Evolutionary conservation across 2,113 vertebrate genomes (phyloP), one percentile per base, ranked within the genome.

Genomic region (Synodontis membranacea): DNA sequence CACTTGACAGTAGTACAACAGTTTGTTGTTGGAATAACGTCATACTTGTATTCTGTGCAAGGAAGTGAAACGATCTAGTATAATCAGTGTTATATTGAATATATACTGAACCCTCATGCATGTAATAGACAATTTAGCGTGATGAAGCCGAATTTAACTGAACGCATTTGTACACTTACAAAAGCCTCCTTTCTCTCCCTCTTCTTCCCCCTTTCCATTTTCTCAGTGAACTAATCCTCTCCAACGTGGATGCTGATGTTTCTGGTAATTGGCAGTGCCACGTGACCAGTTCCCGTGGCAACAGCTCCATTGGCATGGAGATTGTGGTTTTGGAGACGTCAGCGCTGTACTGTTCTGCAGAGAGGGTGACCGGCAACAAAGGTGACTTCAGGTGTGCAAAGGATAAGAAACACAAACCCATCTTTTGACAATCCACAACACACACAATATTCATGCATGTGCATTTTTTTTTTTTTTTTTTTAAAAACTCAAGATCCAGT

Each of bases 261-360:
- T 92, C 95, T 25, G 97, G 97, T 91, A 92, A 93, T 6, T 98
- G 97, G 97, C 96, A 96, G 88, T 98, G 97, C 84, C 90, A 96
- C 87, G 95, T 98, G 91, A 97, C 94, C 91, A 97, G 95, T 93
- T 96, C 95, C 86, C 96, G 96, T 91, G 97, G 97, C 92, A 97
- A 95, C 91, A 93, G 92, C 75, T 94, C 95, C 52, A 95, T 94
- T 90, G 92, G 94, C 56, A 96, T 97, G 91, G 97, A 98, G 90
- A 96, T 98, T 19, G 94, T 97, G 60, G 96, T 97, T 3, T 90
- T 97, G 90, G 96, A 98, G 93, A 97, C 93, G 0, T 95, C 96
- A 48, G 96, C 96, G 4, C 92, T 94, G 4, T 97, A 96, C 93
- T 97, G 97, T 89, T 94, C 96, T 37, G 92, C 95, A 70, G 96